These are phyloP conservation scores for Fragum whitleyi DNA, from an alignment of 2,888 invertebrate species.

Conservation along the genomic window DNA sequence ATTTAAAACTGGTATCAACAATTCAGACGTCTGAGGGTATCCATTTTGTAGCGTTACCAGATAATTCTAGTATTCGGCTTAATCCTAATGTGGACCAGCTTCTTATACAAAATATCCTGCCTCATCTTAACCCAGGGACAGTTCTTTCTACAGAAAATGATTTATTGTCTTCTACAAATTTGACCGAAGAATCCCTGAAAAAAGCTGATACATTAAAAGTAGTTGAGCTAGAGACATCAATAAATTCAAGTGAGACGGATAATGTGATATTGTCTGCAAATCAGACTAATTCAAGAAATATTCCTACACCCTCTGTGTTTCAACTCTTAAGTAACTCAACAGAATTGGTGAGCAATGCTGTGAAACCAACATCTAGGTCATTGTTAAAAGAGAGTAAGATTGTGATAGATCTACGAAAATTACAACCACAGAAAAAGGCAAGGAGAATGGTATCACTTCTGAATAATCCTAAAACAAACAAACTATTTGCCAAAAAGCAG, in stretches of 20 bases:
- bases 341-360: not conserved
- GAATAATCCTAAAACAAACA: constrained; percentile 32
- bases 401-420: constrained; percentile 26
- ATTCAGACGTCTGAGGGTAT: constrained; percentile 47
- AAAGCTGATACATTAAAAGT: not conserved
- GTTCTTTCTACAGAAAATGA: not conserved
- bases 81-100: not conserved
- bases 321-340: not conserved
- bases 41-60: constrained; percentile 47
- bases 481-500: not conserved
- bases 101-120: constrained; percentile 1
- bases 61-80: constrained; percentile 16
- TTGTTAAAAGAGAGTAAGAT: constrained; percentile 31
- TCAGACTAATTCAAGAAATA: not conserved
- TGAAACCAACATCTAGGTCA: not conserved
- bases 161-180: not conserved
- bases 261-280: not conserved
- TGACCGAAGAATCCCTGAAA: not conserved
- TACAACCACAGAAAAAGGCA: constrained; percentile 18
- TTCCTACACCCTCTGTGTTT: not conserved
- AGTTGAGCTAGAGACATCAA: not conserved
- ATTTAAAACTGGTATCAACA: constrained; percentile 48
- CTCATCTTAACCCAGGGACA: not conserved
- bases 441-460: constrained; percentile 30
- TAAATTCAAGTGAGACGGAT: not conserved